phyloP scores from a whole-genome alignment of 2,113 vertebrate genomes.

The Nipponia nippon region DNA sequence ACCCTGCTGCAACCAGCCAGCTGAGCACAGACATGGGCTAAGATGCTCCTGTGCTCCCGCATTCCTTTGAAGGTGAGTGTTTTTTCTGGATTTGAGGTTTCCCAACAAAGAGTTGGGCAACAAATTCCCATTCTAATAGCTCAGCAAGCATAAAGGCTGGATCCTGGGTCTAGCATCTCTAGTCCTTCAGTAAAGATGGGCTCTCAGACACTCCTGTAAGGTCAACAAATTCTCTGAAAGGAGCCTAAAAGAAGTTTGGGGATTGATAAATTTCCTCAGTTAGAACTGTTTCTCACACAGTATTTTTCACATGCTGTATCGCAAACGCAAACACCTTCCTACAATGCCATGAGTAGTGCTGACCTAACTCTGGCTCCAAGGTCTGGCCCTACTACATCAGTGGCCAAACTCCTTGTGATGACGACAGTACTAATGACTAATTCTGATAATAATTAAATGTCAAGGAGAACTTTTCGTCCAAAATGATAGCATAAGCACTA shows the following conservation, averaged over 20 bases:
- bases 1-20: not conserved
- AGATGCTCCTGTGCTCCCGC: not conserved
- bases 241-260: not conserved
- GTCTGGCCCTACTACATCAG: not conserved
- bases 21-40: not conserved
- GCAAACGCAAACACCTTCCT: not conserved
- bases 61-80: not conserved
- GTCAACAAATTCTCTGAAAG: not conserved
- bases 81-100: not conserved
- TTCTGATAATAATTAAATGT: conserved; percentile 31
- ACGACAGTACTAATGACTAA: conserved; percentile 1
- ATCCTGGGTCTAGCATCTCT: not conserved
- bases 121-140: not conserved
- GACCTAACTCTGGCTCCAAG: not conserved
- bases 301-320: not conserved
- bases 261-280: not conserved
- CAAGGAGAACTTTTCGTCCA: conserved; percentile 25
- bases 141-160: not conserved
- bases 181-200: not conserved
- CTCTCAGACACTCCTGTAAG: not conserved
- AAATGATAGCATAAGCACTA: not conserved
- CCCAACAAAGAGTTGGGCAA: not conserved
- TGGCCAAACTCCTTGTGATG: not conserved
- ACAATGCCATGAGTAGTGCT: not conserved
- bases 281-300: not conserved